Evolutionary conservation across 2,888 invertebrate species (phyloP), one percentile per base, ranked within the genome.

Genomic region (Lycaena phlaeas): DNA sequence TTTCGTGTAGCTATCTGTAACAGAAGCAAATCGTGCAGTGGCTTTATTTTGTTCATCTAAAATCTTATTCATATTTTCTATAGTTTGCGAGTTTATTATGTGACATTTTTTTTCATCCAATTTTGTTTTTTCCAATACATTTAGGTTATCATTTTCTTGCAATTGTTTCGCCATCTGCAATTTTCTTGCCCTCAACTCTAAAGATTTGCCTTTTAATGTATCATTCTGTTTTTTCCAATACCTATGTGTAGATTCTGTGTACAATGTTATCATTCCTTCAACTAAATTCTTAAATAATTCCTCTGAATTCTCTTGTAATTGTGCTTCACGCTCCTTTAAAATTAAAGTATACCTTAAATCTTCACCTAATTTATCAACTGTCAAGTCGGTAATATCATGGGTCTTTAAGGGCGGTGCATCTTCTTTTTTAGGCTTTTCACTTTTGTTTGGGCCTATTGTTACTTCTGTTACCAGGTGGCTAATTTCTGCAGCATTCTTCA

Each of bases 401-500:
- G 70, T 49, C 48, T 57, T 51, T 50, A 64, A 54, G 29, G 54
- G 38, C 45, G 51, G 15, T 44, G 45, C 36, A 49, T 42, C 30
- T 22, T 49, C 40, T n/a, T 45, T 42, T 26, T 51, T 47, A 22
- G 53, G 53, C 40, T 71, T 57, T 12, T 57, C 55, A 7, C 47
- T 25, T 6, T 61, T 68, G 9, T 67, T 68, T 1, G 87, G 86
- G 1, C 87, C 87, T 41, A 87, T 79, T 0, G 88, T 89, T 1
- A 84, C 84, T 62, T 85, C 77, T 47, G 77, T 76, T 1, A 88
- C 68, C 25, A 64, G 56, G 2, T 78, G 75, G 44, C 87, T 87
- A 15, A 88, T 78, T 55, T 73, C 70, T 11, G 81, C 84, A 2
- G 87, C 87, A 61, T 89, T 90, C 26, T 76, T 81, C 14, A 90